Evolutionary conservation across 2,797 vertebrate genomes (phyloP).

Genomic region (Diplodus puntazzo): DNA sequence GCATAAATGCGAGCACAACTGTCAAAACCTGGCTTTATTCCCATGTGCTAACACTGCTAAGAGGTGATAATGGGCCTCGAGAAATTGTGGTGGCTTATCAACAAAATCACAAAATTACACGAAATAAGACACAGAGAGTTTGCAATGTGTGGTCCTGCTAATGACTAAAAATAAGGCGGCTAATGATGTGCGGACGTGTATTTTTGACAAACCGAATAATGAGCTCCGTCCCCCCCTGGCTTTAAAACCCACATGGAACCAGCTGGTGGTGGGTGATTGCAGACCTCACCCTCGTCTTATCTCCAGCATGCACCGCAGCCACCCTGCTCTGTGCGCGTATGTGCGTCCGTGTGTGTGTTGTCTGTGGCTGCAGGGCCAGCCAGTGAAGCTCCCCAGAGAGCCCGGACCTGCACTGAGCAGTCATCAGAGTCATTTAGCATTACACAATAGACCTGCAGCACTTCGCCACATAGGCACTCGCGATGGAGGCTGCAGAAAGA

Average conservation of each 20-base stretch:
- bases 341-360: not conserved
- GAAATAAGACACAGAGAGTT: conserved; percentile 4
- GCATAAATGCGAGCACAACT: conserved; percentile 23
- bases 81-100: conserved; percentile 39
- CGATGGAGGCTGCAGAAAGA: conserved; percentile 33
- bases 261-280: conserved; percentile 63
- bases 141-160: conserved; percentile 34
- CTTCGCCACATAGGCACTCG: conserved; percentile 32
- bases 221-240: not conserved
- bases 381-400: conserved; percentile 46
- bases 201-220: conserved; percentile 47
- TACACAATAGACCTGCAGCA: conserved; percentile 61
- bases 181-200: conserved; percentile 40
- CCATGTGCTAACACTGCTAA: conserved; percentile 39
- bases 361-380: conserved; percentile 39
- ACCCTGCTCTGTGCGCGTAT: conserved; percentile 17
- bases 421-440: conserved; percentile 65
- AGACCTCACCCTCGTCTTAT: conserved; percentile 68
- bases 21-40: conserved; percentile 5
- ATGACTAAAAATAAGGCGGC: conserved; percentile 45
- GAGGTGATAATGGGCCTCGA: conserved; percentile 63
- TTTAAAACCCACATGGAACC: conserved; percentile 28
- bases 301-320: conserved; percentile 38
- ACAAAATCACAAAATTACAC: conserved; percentile 30
- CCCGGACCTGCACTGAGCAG: conserved; percentile 37